Percentiles rank a stretch among this genome's conserved stretches.
phyloP scores from a whole-genome alignment of 1,140 invertebrate species.

The Procambarus clarkii region DNA sequence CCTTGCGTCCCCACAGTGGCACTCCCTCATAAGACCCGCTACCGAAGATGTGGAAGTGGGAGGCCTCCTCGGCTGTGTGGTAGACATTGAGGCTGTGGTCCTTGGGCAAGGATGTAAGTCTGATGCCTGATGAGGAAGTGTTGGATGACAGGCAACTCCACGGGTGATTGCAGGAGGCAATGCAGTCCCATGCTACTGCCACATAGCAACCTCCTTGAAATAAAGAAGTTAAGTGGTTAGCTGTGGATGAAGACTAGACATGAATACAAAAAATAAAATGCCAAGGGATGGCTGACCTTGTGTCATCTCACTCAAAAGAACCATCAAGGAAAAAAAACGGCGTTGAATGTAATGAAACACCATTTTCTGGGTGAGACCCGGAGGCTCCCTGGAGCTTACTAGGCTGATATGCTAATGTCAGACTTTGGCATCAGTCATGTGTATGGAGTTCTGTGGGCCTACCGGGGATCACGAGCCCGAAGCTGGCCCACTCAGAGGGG shows the following conservation, averaged over 20 bases:
- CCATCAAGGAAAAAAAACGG: too few relatives aligned
- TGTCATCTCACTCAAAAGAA: too few relatives aligned
- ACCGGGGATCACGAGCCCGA: too few relatives aligned
- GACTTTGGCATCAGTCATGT: too few relatives aligned
- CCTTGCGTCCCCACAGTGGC: not conserved
- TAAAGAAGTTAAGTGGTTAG: not conserved
- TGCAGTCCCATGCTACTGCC: conserved; percentile 48
- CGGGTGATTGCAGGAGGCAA: conserved; percentile 7
- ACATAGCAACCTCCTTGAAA: conserved; percentile 21
- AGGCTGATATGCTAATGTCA: too few relatives aligned
- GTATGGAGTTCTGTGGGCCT: too few relatives aligned
- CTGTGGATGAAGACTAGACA: not conserved
- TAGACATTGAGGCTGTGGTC: not conserved
- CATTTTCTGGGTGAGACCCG: too few relatives aligned
- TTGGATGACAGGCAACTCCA: conserved; percentile 12
- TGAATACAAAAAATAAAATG: conserved; percentile 1
- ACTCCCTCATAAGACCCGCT: not conserved
- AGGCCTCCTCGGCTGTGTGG: not conserved
- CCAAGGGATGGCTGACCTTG: not conserved
- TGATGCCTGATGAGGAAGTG: not conserved
- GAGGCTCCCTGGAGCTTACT: too few relatives aligned
- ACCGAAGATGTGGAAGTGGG: not conserved
- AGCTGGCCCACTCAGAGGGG: too few relatives aligned
- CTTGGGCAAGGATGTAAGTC: not conserved
- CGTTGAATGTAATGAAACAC: too few relatives aligned